Base-by-base conservation (phyloP, 92 coral and sea anemone species). In the Paragorgia papillata region DNA sequence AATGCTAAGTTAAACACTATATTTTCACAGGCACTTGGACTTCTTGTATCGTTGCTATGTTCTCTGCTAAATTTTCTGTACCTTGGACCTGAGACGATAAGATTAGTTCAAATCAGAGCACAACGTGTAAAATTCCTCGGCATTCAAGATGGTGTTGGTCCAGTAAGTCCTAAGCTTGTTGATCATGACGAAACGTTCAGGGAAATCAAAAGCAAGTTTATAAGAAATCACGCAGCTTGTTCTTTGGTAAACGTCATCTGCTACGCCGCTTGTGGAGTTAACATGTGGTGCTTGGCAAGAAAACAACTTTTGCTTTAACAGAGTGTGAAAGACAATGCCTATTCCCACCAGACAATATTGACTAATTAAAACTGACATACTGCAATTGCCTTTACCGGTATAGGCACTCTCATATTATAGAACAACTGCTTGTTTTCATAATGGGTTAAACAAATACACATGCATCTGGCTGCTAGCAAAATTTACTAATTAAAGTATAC, bases 91-190 rank as follows among this genome's bases (percentile, higher is more conserved):
- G 60, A 48, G 25, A 68, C 75, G 9, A 68, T 68, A 55, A 15
- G 41, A 46, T 44, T 68, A 59, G 60, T 68, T 10, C 58, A 6
- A 24, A 68, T 68, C 75, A 46, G 60, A 46, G 75, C 75, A 15
- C 75, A 68, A 30, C 75, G 75, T 33, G 75, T 68, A 9, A 68
- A 48, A 57, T 68, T 68, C 54, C 75, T 68, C 41, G 75, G 75
- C 30, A 68, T 68, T 49, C 27, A 68, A 49, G 75, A 68, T 26
- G 75, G 60, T 27, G 75, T 68, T 48, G 75, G 75, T 15, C 75
- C 75, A 6, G 60, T 68, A 14, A 27, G 26, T 68, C 75, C 58
- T 28, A 68, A 46, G 13, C 75, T 68, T 48, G 75, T 68, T 9
- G 25, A 68, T 15, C 75, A 68, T 68, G 75, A 68, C 54, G 31